phyloP scores from a whole-genome alignment of 1,140 invertebrate species.

The Drosophila arizonae region DNA sequence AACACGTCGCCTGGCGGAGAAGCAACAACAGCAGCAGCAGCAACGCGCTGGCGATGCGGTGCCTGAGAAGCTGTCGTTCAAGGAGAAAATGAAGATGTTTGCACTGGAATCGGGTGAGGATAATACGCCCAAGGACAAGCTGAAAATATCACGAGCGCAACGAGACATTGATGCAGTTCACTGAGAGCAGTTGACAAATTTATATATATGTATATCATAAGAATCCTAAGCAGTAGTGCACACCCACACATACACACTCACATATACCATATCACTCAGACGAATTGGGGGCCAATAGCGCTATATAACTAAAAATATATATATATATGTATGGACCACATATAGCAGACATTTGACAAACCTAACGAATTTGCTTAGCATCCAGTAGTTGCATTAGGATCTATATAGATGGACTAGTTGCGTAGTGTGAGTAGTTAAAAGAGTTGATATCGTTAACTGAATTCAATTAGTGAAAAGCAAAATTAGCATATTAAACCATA shows the following conservation, averaged over 20 bases:
- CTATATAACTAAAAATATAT: constrained; percentile 36
- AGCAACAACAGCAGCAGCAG: constrained; percentile 88
- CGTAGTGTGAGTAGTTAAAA: constrained; percentile 33
- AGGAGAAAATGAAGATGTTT: constrained; percentile 99
- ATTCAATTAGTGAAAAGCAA: constrained; percentile 72
- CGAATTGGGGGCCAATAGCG: constrained; percentile 66
- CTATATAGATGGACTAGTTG: constrained; percentile 36
- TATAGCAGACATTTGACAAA: constrained; percentile 38
- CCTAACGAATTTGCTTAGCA: constrained; percentile 81
- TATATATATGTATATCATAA: neutral
- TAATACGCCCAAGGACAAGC: constrained; percentile 94
- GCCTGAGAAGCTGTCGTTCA: constrained; percentile 95
- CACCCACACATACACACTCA: neutral
- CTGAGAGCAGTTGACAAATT: constrained; percentile 52
- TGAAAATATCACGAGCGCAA: constrained; percentile 96
- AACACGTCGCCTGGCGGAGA: constrained; percentile 90
- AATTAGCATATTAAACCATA: constrained; percentile 54
- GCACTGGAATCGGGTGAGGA: constrained; percentile 95
- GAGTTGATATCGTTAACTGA: constrained; percentile 58
- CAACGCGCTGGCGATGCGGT: constrained; percentile 87
- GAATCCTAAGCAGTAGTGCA: constrained; percentile 1
- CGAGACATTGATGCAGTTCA: constrained; percentile 92
- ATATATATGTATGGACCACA: constrained; percentile 22
- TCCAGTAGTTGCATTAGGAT: constrained; percentile 59
- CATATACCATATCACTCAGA: constrained; percentile 6